phyloP scores from a whole-genome alignment of 2,888 invertebrate genomes.

The Dilophus febrilis region DNA sequence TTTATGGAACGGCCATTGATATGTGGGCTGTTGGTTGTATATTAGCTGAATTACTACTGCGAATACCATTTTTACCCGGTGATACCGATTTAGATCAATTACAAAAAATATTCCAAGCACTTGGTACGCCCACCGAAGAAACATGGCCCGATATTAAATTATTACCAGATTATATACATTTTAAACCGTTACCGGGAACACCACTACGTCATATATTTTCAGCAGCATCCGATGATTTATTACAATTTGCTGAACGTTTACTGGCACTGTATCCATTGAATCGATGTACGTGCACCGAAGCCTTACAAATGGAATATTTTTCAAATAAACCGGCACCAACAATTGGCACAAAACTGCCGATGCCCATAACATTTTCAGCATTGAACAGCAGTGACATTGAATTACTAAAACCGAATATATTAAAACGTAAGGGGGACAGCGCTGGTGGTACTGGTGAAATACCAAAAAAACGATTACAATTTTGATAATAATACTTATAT shows the following conservation, averaged over 20 bases:
- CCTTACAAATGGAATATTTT: conserved; percentile 80
- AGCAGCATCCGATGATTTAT: conserved; percentile 81
- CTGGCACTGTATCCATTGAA: conserved; percentile 68
- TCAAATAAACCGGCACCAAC: conserved; percentile 81
- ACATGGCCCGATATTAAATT: conserved; percentile 74
- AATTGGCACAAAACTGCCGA: conserved; percentile 63
- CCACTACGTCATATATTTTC: conserved; percentile 86
- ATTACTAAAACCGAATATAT: too few relatives aligned
- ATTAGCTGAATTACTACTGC: conserved; percentile 78
- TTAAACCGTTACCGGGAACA: conserved; percentile 70
- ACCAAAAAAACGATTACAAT: too few relatives aligned
- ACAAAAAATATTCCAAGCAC: conserved; percentile 82
- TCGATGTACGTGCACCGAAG: conserved; percentile 66
- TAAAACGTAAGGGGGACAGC: too few relatives aligned
- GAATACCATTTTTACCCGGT: conserved; percentile 87
- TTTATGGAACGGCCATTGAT: conserved; percentile 91
- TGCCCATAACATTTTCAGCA: too few relatives aligned
- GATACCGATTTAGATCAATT: conserved; percentile 95
- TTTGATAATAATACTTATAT: too few relatives aligned
- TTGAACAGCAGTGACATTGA: too few relatives aligned
- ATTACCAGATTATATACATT: conserved; percentile 82
- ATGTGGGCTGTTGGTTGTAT: conserved; percentile 99
- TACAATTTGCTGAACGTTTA: conserved; percentile 61
- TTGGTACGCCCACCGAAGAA: conserved; percentile 85
- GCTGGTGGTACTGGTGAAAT: too few relatives aligned